These are phyloP conservation scores for Ptiloglossa arizonensis DNA, from an alignment of 1,140 invertebrate genomes.

Conservation along the genomic window DNA sequence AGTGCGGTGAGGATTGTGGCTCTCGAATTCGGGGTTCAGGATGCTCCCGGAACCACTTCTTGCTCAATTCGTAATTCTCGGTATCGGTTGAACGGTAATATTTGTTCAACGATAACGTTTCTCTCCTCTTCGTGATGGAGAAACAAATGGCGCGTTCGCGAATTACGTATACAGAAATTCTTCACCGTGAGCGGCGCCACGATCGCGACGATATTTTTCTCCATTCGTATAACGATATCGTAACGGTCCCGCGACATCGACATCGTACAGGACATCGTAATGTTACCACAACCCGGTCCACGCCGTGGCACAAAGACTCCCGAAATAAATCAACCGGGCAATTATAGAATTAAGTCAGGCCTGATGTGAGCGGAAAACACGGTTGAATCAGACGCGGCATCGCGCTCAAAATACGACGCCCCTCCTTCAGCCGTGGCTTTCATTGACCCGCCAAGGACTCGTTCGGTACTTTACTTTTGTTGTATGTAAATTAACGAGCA, in stretches of 20 bases:
- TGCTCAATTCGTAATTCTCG: too few relatives aligned
- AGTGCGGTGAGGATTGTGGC: too few relatives aligned
- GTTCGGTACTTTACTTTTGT: constrained; percentile 29
- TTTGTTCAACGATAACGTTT: too few relatives aligned
- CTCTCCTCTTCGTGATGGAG: too few relatives aligned
- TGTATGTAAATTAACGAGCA: constrained; percentile 37
- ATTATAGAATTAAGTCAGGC: constrained; percentile 18
- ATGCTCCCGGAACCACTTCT: too few relatives aligned
- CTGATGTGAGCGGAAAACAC: constrained; percentile 34
- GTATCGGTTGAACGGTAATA: too few relatives aligned
- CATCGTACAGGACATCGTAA: background rate
- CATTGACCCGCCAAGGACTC: constrained; percentile 48
- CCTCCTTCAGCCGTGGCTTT: constrained; percentile 15
- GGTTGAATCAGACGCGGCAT: constrained; percentile 23
- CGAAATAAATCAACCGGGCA: constrained; percentile 25
- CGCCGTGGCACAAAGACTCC: background rate
- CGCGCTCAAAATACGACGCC: constrained; percentile 36
- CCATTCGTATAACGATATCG: too few relatives aligned
- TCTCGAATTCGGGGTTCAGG: too few relatives aligned
- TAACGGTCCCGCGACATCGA: background rate
- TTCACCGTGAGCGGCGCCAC: too few relatives aligned
- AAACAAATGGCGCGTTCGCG: too few relatives aligned
- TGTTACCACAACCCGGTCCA: background rate
- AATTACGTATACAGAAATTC: too few relatives aligned
- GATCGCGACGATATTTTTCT: too few relatives aligned